These are phyloP conservation scores for Nesospiza acunhae DNA, from an alignment of 2,113 vertebrate species.

Conservation along the genomic window DNA sequence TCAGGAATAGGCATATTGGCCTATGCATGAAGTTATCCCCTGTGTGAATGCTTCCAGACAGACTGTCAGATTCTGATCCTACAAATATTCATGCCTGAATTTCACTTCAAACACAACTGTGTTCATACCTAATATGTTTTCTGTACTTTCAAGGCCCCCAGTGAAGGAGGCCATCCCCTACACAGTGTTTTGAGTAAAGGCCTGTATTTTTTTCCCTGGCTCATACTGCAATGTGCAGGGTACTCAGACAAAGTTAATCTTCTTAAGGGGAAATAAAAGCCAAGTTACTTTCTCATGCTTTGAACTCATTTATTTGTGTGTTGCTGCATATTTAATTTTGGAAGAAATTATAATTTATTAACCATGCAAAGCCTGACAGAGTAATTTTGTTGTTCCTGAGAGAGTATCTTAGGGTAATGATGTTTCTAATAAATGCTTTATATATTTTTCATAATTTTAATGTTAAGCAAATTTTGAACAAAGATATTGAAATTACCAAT, in stretches of 20 bases:
- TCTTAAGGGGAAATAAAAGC: neutral
- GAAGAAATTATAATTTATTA: neutral
- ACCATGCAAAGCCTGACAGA: neutral
- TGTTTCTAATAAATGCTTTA: constrained; percentile 6
- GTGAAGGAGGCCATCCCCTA: neutral
- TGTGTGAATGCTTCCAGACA: neutral
- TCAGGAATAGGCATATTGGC: neutral
- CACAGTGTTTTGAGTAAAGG: neutral
- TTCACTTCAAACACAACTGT: neutral
- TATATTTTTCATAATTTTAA: constrained; percentile 14
- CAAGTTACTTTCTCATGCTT: neutral
- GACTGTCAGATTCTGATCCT: neutral
- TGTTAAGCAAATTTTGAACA: neutral
- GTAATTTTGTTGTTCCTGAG: neutral
- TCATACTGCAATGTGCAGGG: neutral
- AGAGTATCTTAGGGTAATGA: neutral
- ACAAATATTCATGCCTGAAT: neutral
- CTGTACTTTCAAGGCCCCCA: neutral
- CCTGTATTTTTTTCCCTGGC: neutral
- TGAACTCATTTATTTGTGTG: neutral
- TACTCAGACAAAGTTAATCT: neutral
- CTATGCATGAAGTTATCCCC: neutral
- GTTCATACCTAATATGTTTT: neutral
- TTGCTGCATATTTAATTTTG: neutral
- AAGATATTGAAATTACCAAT: neutral